Base-by-base conservation (phyloP, 2,113 vertebrate genomes). In the Pygoscelis adeliae region DNA sequence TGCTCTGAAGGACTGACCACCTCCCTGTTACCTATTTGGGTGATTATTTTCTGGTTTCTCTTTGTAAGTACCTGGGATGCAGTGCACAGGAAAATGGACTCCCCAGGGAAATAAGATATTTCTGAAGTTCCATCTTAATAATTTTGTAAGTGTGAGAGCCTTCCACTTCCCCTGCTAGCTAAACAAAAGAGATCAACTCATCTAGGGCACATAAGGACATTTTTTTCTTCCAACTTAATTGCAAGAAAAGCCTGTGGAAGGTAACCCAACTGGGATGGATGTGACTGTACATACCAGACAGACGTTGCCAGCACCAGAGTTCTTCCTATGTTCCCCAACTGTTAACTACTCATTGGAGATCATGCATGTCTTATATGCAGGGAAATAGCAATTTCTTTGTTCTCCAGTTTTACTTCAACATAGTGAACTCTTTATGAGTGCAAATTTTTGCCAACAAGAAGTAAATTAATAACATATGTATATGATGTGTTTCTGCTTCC, bases 311-410 rank as follows among this genome's bases (percentile, higher is more conserved):
- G 83, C 73, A 73, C 30, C 66, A 38, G 76, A 87, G 44, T 22
- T 69, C 52, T 76, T 78, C 76, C 61, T 36, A 1, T 50, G 40
- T 42, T 87, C 27, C 49, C 73, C 62, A 85, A 71, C 81, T 32
- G 56, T 62, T 85, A 89, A 83, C 56, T 76, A 23, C 56, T 72
- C 93, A 25, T 66, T 59, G 49, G 49, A 83, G 78, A 84, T 73
- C 62, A 63, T 5, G 9, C 13, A 10, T 4, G 3, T 38, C 59
- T 71, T 52, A 47, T 34, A 29, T 1, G 52, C 6, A 11, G 86
- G 50, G 61, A 87, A 95, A 87, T 47, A 80, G 83, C 89, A 81
- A 47, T 73, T 85, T 70, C 91, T 97, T 97, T 94, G 87, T 96
- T 85, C 96, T 76, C 49, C 81, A n/a, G 46, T 66, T 87, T 95